Evolutionary conservation across 2,888 invertebrate genomes (phyloP).

Genomic region (Athalia circularis): DNA sequence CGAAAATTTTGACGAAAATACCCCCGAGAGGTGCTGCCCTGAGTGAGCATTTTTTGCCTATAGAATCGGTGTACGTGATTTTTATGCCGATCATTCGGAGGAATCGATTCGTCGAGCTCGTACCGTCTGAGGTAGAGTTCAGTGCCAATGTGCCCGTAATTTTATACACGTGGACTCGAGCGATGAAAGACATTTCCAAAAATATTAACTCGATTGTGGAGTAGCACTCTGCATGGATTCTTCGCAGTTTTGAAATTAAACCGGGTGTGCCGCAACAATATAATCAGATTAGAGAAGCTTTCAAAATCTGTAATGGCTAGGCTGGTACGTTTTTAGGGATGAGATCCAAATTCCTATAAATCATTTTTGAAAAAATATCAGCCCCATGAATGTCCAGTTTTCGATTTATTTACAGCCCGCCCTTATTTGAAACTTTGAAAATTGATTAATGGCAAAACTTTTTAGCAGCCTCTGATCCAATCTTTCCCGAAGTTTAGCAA

Average conservation of each 20-base stretch:
- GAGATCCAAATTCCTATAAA: not conserved
- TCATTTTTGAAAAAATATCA: constrained; percentile 18
- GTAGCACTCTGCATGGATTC: too few species aligned
- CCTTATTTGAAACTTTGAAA: constrained; percentile 24
- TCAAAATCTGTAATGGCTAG: too few species aligned
- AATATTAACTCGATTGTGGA: too few species aligned
- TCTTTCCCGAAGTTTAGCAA: constrained; percentile 19
- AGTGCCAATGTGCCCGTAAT: not conserved
- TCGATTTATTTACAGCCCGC: constrained; percentile 21
- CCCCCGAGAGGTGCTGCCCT: not conserved
- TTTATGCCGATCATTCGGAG: constrained; percentile 8
- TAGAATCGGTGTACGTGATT: constrained; percentile 25
- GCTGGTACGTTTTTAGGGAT: too few species aligned
- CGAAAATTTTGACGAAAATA: constrained; percentile 34
- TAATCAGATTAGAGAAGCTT: too few species aligned
- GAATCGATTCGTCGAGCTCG: constrained; percentile 11
- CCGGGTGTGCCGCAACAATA: too few species aligned
- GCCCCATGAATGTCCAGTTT: constrained; percentile 34
- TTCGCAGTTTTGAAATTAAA: too few species aligned
- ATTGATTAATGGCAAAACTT: constrained; percentile 29
- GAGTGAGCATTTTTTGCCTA: not conserved
- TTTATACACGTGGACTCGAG: too few species aligned
- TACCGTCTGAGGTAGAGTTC: not conserved
- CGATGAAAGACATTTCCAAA: too few species aligned
- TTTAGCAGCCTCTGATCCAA: constrained; percentile 1